Evolutionary conservation across 2,113 vertebrate species (phyloP), one percentile per base, ranked within the genome.

Genomic region (Charina bottae): DNA sequence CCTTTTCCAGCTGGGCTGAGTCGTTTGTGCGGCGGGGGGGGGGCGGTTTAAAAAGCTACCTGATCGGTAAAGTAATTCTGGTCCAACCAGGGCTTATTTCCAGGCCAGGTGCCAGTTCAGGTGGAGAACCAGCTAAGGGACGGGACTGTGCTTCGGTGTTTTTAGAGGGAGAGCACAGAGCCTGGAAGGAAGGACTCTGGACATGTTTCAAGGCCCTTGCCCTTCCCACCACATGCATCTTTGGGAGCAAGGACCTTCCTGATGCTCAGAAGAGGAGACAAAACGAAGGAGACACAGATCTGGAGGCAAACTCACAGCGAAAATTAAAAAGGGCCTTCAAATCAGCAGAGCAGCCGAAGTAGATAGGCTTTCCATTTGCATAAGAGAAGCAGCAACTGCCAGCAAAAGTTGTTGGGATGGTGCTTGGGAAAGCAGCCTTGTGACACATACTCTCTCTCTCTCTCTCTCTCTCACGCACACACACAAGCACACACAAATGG

Each of bases 21-120:
- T 72, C n/a, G 17, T 2, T 6, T n/a, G 4, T 6, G n/a, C 12
- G 2, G 13, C 1, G 9, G 11, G 49, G 0, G 1, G 28, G 33
- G 13, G 6, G n/a, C 33, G 6, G 12, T 2, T n/a, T 15, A 19
- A 17, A n/a, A 15, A 19, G 17, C 28, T 1, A 6, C 33, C 6
- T 4, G 13, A 33, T 15, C 64, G 0, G 15, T 17, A 54, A 85
- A 49, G 13, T 49, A 6, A 49, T 53, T 17, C 49, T 3, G 53
- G 26, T 85, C 49, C 26, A 28, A 2, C 6, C 49, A 19, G 33
- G 26, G 26, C 11, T 12, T 21, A 2, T 1, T 21, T 19, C 9
- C 59, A 62, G 59, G 4, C 59, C 3, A 33, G 10, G 37, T 10
- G 83, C 21, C 46, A 12, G 42, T 15, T 13, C 13, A 5, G 37